Percentiles rank a stretch among this genome's conserved stretches.
These are phyloP conservation scores for Petrolisthes cinctipes DNA, from an alignment of 2,888 invertebrate species.

Conservation along the genomic window DNA sequence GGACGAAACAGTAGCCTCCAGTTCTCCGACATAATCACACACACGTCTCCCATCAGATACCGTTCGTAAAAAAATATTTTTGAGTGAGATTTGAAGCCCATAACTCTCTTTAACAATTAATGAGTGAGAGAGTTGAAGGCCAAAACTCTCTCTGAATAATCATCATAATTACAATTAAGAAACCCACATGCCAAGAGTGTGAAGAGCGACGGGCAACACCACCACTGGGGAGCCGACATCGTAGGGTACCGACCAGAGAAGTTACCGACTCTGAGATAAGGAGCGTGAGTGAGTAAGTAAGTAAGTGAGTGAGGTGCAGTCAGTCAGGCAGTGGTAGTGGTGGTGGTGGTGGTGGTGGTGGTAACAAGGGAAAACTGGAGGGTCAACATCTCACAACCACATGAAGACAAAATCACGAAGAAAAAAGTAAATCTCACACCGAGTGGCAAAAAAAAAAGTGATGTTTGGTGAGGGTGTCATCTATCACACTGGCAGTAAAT, in stretches of 20 bases:
- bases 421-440: too few relatives aligned
- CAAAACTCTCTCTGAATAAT: too few relatives aligned
- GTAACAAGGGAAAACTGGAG: constrained; percentile 1
- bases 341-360: background rate
- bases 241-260: constrained; percentile 24
- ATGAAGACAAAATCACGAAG: background rate
- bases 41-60: too few relatives aligned
- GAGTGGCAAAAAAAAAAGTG: too few relatives aligned
- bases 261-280: constrained; percentile 47
- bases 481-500: too few relatives aligned
- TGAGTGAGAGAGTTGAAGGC: too few relatives aligned
- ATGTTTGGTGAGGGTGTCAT: too few relatives aligned
- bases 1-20: too few relatives aligned
- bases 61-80: too few relatives aligned
- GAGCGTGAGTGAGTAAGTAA: background rate
- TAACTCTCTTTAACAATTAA: too few relatives aligned
- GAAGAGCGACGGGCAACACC: background rate
- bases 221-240: background rate
- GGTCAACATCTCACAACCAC: constrained; percentile 9
- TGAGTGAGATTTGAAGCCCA: too few relatives aligned
- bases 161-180: background rate
- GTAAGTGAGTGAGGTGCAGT: constrained; percentile 29
- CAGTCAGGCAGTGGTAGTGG: constrained; percentile 32
- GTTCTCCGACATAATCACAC: too few relatives aligned
- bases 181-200: background rate